A percentile compares a stretch with the other conserved stretches of the same genome.
These are phyloP conservation scores for Beroe ovata DNA, from an alignment of 37 sponge, comb jelly and placozoan genomes.

Conservation along the genomic window DNA sequence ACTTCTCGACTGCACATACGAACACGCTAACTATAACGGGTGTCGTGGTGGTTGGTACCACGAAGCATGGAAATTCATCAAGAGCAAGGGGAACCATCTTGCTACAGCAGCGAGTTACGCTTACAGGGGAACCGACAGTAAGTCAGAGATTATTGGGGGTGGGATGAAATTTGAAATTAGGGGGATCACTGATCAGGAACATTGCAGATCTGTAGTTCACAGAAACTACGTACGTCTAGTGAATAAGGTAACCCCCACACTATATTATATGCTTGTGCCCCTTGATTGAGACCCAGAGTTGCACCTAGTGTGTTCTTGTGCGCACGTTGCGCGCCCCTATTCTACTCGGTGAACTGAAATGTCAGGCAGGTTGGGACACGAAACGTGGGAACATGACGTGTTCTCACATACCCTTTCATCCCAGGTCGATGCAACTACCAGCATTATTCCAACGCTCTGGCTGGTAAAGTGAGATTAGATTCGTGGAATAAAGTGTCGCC, in stretches of 20 bases:
- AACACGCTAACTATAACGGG: not conserved
- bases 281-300: no score
- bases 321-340: no score
- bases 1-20: conserved; percentile 61
- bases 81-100: not conserved
- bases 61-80: conserved; percentile 37
- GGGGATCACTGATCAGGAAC: no score
- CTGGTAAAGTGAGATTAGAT: conserved; percentile 6
- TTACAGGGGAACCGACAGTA: conserved; percentile 20
- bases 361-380: no score
- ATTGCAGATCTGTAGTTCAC: no score
- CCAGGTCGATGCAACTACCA: conserved; percentile 15
- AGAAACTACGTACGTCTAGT: no score
- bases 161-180: not conserved
- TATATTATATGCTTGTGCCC: no score
- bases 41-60: conserved; percentile 52
- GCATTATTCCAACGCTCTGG: conserved; percentile 34
- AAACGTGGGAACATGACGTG: no score
- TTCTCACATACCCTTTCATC: no score
- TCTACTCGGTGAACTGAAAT: no score
- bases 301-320: no score
- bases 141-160: not conserved
- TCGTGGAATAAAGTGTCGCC: not conserved
- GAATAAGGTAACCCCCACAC: no score
- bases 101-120: not conserved